Evolutionary conservation across 2,888 invertebrate genomes (phyloP).

Genomic region (Oeneis ivallda): DNA sequence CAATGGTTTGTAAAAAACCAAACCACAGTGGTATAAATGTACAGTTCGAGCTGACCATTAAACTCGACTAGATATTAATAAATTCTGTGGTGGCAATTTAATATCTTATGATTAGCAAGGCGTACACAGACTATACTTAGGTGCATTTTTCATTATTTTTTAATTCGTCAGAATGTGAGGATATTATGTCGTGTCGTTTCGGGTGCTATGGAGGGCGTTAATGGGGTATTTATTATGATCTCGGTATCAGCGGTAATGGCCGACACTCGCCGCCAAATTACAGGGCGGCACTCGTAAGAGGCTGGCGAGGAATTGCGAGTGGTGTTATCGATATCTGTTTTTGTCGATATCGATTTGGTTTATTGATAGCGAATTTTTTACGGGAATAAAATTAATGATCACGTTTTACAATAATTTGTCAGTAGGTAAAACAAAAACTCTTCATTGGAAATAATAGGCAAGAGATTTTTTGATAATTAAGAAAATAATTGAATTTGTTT

Average conservation of each 20-base stretch:
- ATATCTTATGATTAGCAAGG: conserved; percentile 19
- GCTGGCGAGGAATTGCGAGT: conserved; percentile 60
- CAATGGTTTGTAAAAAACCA: not conserved
- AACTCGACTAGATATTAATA: conserved; percentile 8
- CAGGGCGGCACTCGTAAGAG: conserved; percentile 77
- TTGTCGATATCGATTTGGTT: conserved; percentile 34
- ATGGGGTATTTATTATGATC: conserved; percentile 82
- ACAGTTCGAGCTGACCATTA: not conserved
- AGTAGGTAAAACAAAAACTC: not conserved
- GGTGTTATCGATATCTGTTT: conserved; percentile 64
- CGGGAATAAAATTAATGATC: not conserved
- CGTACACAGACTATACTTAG: conserved; percentile 21
- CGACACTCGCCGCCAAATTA: conserved; percentile 82
- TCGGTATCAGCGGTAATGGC: conserved; percentile 80
- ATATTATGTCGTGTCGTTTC: conserved; percentile 64
- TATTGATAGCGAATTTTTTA: conserved; percentile 24
- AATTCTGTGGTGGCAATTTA: conserved; percentile 17
- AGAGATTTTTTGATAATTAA: not conserved
- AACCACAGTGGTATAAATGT: not conserved
- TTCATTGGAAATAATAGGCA: not conserved
- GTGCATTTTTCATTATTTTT: conserved; percentile 20
- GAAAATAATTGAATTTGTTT: too few species aligned
- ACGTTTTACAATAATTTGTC: not conserved
- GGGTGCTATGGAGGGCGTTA: conserved; percentile 79
- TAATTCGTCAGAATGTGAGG: conserved; percentile 34